These are phyloP conservation scores for Delichon dasypus DNA, from an alignment of 2,797 vertebrate genomes.

Conservation along the genomic window DNA sequence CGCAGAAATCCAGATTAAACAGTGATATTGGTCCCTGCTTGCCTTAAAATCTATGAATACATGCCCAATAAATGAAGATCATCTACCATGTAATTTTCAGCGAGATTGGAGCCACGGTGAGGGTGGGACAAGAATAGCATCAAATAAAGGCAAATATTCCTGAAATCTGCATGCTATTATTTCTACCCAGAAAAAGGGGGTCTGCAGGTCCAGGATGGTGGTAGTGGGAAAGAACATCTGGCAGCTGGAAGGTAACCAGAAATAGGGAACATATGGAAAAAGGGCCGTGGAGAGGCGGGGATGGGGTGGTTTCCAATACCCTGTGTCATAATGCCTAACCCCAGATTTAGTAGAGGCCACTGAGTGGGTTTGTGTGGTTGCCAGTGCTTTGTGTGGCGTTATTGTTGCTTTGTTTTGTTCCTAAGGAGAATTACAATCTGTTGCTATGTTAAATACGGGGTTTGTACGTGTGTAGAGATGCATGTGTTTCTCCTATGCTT, in stretches of 20 bases:
- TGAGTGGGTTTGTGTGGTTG: background rate
- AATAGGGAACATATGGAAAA: constrained; percentile 61
- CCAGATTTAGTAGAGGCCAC: constrained; percentile 39
- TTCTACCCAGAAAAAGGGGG: constrained; percentile 37
- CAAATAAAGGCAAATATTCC: constrained; percentile 63
- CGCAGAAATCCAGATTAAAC: background rate
- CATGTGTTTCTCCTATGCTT: background rate
- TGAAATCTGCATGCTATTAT: constrained; percentile 58
- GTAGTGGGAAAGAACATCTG: constrained; percentile 64
- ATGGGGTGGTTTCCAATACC: constrained; percentile 49
- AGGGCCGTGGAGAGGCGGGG: background rate
- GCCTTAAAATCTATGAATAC: background rate
- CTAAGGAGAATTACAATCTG: constrained; percentile 41
- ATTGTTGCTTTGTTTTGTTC: constrained; percentile 48
- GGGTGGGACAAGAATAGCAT: constrained; percentile 54
- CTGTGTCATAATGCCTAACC: constrained; percentile 36
- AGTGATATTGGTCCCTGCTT: background rate
- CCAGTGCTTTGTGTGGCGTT: constrained; percentile 34
- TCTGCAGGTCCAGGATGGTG: constrained; percentile 57
- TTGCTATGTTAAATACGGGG: background rate
- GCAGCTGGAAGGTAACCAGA: constrained; percentile 55
- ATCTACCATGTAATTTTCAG: background rate
- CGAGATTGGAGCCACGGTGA: background rate
- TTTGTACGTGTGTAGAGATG: background rate
- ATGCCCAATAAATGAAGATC: background rate